phyloP scores from a whole-genome alignment of 1,140 invertebrate genomes.

The Drosophila seguyi region DNA sequence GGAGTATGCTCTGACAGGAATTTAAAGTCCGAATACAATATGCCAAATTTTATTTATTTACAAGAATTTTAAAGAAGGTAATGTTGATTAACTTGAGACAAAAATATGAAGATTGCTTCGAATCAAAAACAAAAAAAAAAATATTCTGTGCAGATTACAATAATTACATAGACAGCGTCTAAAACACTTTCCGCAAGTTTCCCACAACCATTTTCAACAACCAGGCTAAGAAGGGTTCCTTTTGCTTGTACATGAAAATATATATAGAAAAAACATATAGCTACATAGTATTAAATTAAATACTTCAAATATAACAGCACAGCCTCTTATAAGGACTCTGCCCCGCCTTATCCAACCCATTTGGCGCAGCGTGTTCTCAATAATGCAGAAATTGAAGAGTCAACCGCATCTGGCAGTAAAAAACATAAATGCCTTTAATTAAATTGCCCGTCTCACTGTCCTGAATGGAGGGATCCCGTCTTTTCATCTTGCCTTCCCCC shows the following conservation, averaged over 20 bases:
- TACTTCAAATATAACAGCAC: background rate
- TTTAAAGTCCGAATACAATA: background rate
- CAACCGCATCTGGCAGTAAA: constrained; percentile 52
- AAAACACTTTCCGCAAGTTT: background rate
- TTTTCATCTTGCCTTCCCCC: background rate
- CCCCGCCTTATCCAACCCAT: background rate
- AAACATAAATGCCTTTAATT: constrained; percentile 77
- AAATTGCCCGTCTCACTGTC: constrained; percentile 57
- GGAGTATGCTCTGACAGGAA: constrained; percentile 16
- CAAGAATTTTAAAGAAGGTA: background rate
- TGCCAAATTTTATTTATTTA: background rate
- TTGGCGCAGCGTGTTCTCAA: background rate
- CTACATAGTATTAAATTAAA: background rate
- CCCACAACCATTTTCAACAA: no score
- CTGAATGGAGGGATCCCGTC: constrained; percentile 2
- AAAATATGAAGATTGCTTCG: no score
- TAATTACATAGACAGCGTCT: no score
- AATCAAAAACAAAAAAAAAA: no score
- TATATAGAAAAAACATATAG: background rate
- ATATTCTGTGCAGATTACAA: no score
- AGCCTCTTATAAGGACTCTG: background rate
- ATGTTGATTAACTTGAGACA: no score
- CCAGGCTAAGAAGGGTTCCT: background rate
- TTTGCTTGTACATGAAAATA: background rate
- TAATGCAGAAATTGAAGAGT: constrained; percentile 35